A percentile compares a stretch with the other conserved stretches of the same genome.
phyloP scores from a whole-genome alignment of 2,797 vertebrate species.

The Myotis pilosus region DNA sequence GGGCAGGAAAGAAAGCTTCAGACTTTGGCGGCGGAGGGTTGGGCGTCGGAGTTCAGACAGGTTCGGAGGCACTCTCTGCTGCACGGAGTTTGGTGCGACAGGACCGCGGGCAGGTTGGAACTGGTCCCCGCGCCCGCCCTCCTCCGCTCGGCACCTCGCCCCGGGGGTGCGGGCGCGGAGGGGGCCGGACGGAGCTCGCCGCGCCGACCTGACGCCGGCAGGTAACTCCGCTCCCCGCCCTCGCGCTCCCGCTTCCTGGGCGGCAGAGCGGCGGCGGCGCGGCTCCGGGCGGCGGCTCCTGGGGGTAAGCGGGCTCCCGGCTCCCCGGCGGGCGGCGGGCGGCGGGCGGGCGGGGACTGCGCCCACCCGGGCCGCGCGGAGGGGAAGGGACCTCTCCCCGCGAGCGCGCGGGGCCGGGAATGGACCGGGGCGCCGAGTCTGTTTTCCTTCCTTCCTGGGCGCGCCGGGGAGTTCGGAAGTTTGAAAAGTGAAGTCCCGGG shows the following conservation, averaged over 20 bases:
- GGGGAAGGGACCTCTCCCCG: not conserved
- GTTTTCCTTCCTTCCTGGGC: not conserved
- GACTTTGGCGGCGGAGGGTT: slow-evolving; percentile 21
- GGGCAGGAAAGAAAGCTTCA: not conserved
- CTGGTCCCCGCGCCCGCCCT: slow-evolving; percentile 90
- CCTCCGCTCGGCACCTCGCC: slow-evolving; percentile 66
- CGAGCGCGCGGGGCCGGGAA: too few relatives aligned
- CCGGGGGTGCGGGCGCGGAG: slow-evolving; percentile 78
- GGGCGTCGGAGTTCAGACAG: slow-evolving; percentile 75
- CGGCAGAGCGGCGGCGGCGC: not conserved
- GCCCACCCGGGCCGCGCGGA: accelerated
- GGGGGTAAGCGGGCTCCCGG: not conserved
- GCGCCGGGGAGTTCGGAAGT: not conserved
- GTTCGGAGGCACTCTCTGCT: slow-evolving; percentile 68
- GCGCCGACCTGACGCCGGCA: slow-evolving; percentile 65
- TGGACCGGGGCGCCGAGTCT: accelerated
- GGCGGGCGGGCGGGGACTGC: accelerated
- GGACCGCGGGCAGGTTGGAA: slow-evolving; percentile 88
- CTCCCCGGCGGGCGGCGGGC: accelerated
- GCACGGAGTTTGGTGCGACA: slow-evolving; percentile 78
- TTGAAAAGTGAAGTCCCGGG: not conserved
- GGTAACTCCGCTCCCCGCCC: slow-evolving; percentile 9
- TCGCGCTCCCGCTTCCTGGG: not conserved
- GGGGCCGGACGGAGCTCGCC: slow-evolving; percentile 36
- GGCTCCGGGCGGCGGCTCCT: not conserved